A percentile compares a stretch with the other conserved stretches of the same genome.
phyloP scores from a whole-genome alignment of 2,113 vertebrate species.

The Lagopus leucura region DNA sequence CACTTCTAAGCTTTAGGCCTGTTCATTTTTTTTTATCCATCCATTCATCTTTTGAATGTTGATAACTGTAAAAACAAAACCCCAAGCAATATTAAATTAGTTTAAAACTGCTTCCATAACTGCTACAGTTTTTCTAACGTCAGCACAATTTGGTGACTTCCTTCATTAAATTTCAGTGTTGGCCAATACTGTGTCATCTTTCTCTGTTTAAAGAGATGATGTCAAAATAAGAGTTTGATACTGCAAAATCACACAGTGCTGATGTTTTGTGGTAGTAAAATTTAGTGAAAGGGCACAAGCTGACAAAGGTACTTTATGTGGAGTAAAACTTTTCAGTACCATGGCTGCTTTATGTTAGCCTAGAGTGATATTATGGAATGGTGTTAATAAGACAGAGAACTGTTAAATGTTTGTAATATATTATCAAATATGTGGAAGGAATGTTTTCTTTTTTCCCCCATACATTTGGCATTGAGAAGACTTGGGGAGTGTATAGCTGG shows the following conservation, averaged over 20 bases:
- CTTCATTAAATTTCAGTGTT: neutral
- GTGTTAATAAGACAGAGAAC: neutral
- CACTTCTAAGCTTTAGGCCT: neutral
- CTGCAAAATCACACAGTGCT: neutral
- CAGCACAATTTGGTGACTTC: neutral
- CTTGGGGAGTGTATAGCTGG: neutral
- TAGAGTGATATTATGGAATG: neutral
- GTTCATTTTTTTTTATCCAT: neutral
- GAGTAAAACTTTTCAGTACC: neutral
- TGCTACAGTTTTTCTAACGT: neutral
- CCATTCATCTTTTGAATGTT: neutral
- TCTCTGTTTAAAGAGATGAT: neutral
- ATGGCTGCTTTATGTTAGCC: neutral
- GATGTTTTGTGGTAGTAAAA: neutral
- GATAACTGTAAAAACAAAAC: neutral
- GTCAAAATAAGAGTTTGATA: neutral
- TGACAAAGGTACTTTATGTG: neutral
- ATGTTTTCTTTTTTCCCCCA: neutral
- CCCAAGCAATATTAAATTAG: neutral
- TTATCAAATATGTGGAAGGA: neutral
- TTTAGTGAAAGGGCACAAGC: neutral
- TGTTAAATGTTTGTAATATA: neutral
- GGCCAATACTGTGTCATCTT: neutral
- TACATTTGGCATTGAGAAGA: neutral
- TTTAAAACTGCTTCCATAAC: neutral